These are phyloP conservation scores for Subanguina moxae DNA, from an alignment of 1,140 invertebrate genomes.

Conservation along the genomic window DNA sequence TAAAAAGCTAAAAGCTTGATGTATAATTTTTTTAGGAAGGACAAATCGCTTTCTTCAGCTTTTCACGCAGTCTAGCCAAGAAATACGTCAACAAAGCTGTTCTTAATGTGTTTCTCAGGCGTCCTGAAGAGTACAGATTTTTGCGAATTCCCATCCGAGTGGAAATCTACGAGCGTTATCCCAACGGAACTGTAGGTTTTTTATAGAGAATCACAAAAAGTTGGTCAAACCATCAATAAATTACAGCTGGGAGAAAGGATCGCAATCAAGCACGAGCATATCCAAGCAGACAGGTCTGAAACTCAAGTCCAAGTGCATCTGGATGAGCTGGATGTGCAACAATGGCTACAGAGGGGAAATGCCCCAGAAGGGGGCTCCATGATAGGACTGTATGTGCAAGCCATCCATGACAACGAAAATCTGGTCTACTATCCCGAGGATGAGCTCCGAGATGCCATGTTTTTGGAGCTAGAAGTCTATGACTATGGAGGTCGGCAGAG, in stretches of 20 bases:
- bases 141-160: slow-evolving; percentile 19
- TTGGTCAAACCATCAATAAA: not conserved
- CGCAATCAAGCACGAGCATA: slow-evolving; percentile 35
- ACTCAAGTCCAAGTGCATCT: slow-evolving; percentile 18
- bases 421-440: slow-evolving; percentile 32
- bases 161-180: slow-evolving; percentile 39
- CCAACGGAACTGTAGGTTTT: slow-evolving; percentile 41
- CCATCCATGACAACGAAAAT: slow-evolving; percentile 44
- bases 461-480: slow-evolving; percentile 36
- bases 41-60: slow-evolving; percentile 34
- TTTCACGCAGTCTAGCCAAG: slow-evolving; percentile 20
- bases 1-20: not conserved
- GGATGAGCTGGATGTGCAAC: slow-evolving; percentile 26
- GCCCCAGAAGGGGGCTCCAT: not conserved
- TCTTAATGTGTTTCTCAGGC: slow-evolving; percentile 39
- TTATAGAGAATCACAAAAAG: not conserved
- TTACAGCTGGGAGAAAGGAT: slow-evolving; percentile 37
- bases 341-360: slow-evolving; percentile 18
- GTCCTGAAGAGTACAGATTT: slow-evolving; percentile 20
- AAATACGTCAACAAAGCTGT: slow-evolving; percentile 35
- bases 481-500: slow-evolving; percentile 32
- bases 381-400: slow-evolving; percentile 45
- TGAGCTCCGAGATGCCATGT: slow-evolving; percentile 23
- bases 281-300: slow-evolving; percentile 15
- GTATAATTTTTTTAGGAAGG: slow-evolving; percentile 28